phyloP scores from a whole-genome alignment of 2,113 vertebrate genomes.

The Cynocephalus volans region DNA sequence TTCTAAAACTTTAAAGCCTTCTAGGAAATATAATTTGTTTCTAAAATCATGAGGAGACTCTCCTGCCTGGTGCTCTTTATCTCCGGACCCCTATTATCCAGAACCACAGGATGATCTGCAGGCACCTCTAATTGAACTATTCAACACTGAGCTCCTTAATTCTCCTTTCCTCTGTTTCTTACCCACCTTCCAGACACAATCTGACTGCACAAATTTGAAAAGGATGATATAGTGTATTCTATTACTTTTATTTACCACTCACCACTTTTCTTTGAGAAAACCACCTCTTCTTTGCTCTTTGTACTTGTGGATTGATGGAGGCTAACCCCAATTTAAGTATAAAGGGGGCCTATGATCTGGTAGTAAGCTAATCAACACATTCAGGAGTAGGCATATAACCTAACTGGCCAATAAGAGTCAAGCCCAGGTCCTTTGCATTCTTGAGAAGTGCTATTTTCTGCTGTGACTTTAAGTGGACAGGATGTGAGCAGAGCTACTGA shows the following conservation, averaged over 20 bases:
- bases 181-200: background rate
- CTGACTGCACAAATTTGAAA: background rate
- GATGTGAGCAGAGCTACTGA: background rate
- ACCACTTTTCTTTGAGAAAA: slow-evolving; percentile 12
- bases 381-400: background rate
- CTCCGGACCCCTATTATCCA: background rate
- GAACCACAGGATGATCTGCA: background rate
- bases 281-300: background rate
- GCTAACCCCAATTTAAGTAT: background rate
- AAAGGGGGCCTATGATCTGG: background rate
- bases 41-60: background rate
- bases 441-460: background rate
- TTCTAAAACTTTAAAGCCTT: slow-evolving; percentile 6
- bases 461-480: background rate
- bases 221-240: background rate
- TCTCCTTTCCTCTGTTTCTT: background rate
- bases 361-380: background rate
- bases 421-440: background rate
- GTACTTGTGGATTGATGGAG: background rate
- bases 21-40: slow-evolving; percentile 37
- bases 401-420: background rate
- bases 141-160: background rate
- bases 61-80: background rate
- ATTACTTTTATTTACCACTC: background rate
- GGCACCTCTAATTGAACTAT: background rate